Conservation (phyloP, 2,888 invertebrate genomes). For the Cylindroiulus punctatus region DNA sequence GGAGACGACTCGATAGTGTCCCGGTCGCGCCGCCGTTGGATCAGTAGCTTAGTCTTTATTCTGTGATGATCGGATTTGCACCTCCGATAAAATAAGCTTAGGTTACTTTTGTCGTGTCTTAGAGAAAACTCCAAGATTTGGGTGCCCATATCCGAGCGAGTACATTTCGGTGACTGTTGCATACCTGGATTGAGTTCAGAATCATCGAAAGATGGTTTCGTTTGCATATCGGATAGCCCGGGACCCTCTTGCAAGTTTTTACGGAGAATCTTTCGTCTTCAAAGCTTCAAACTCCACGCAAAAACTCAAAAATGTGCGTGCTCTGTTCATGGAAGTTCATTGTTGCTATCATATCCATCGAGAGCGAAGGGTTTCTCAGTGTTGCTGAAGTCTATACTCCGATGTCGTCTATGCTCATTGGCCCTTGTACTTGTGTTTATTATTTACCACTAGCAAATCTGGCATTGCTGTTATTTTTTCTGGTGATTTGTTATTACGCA, state of each 20-base stretch:
- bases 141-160: background rate
- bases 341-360: constrained; percentile 35
- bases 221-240: background rate
- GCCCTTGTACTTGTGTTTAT: constrained; percentile 44
- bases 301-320: background rate
- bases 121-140: background rate
- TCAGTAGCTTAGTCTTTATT: background rate
- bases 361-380: constrained; percentile 22
- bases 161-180: background rate
- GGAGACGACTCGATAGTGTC: background rate
- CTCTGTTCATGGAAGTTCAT: background rate
- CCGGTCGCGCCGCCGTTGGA: background rate
- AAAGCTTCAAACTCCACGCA: background rate
- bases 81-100: background rate
- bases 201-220: background rate
- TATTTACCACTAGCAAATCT: constrained; percentile 39
- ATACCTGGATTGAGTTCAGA: background rate
- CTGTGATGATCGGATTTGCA: constrained; percentile 32
- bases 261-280: constrained; percentile 1
- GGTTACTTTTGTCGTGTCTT: background rate
- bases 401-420: constrained; percentile 43
- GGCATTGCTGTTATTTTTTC: constrained; percentile 11
- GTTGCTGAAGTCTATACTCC: constrained; percentile 36
- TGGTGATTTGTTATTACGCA: constrained; percentile 42
- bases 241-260: constrained; percentile 9